Percentiles rank a stretch among this genome's conserved stretches.
These are phyloP conservation scores for Antechinus stuartii DNA, from an alignment of 2,113 vertebrate genomes.

Conservation along the genomic window DNA sequence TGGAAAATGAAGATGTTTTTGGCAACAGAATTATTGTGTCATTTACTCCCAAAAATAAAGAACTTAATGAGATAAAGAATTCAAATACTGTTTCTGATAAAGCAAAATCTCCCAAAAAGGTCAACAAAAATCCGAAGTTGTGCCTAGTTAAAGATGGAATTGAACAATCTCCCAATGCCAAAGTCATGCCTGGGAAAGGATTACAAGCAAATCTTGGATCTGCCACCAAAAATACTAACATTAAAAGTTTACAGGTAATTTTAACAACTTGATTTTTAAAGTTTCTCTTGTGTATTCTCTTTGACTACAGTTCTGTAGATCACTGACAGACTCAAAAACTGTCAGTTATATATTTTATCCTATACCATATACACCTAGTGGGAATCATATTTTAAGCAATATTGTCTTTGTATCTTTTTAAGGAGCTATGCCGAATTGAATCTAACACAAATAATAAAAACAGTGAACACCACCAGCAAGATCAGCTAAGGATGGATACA, in stretches of 20 bases:
- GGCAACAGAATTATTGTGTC: conserved; percentile 94
- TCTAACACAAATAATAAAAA: conserved; percentile 82
- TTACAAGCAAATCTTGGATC: conserved; percentile 83
- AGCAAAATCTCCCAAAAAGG: conserved; percentile 93
- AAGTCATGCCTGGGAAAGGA: conserved; percentile 88
- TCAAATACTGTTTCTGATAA: conserved; percentile 87
- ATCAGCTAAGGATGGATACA: conserved; percentile 79
- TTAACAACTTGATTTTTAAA: conserved; percentile 23
- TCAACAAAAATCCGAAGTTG: conserved; percentile 88
- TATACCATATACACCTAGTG: neutral
- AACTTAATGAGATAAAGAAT: conserved; percentile 84
- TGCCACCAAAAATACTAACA: conserved; percentile 86
- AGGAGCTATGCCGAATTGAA: conserved; percentile 90
- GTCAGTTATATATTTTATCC: neutral
- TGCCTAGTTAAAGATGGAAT: conserved; percentile 87
- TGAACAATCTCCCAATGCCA: conserved; percentile 88
- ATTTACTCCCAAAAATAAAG: conserved; percentile 89
- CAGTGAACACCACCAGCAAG: conserved; percentile 80
- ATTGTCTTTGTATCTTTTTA: conserved; percentile 42
- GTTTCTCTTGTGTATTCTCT: conserved; percentile 3
- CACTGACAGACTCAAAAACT: neutral
- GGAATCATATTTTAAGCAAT: conserved; percentile 1
- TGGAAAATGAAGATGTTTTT: conserved; percentile 99
- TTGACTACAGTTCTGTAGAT: neutral
- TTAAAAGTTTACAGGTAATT: conserved; percentile 93